Base-by-base conservation (phyloP, 1,140 invertebrate genomes). In the Lordiphosa clarofinis region DNA sequence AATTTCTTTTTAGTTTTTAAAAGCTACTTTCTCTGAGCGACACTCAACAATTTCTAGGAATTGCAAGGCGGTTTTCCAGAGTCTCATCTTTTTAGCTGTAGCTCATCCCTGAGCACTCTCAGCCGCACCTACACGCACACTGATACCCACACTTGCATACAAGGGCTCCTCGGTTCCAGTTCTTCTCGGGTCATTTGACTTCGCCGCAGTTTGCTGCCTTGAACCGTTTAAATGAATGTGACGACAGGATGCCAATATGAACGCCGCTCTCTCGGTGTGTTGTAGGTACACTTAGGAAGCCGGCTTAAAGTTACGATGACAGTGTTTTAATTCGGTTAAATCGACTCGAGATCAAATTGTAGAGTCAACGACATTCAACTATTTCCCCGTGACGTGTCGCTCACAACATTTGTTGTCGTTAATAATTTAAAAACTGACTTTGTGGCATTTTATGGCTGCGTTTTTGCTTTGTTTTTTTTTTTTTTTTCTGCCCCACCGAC, bases 381-480 rank as follows among this genome's bases (percentile, higher is more conserved):
- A 39, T 28, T 28, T 28, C 6, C 24, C 24, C 5, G 24, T 28
- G 24, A 28, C 24, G 24, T 28, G n/a, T 12, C 38, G 54, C 70
- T 79, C 74, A 79, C 56, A 79, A 79, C 70, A 79, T 70, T 79
- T 81, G 53, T 56, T 44, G 60, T 73, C 56, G 50, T 81, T 74
- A 70, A 81, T 79, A 74, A 81, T 81, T 81, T 47, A 81, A 55
- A 63, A 59, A 40, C 36, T 53, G 47, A 76, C 73, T 76, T 68
- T 76, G 61, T 50, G 67, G 62, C 52, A 71, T 67, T 76, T 74
- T 60, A 57, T 54, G 56, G 40, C 53, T 68, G 64, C 57, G 58
- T 50, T 54, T 62, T 40, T 15, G 8, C 11, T 49, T 10, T 7
- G 38, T 21, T 39, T 53, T 19, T 11, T 39, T 19, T 38, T 37